Percentiles rank a stretch among this genome's conserved stretches.
phyloP scores from a whole-genome alignment of 2,888 invertebrate genomes.

The Apeira syringaria region DNA sequence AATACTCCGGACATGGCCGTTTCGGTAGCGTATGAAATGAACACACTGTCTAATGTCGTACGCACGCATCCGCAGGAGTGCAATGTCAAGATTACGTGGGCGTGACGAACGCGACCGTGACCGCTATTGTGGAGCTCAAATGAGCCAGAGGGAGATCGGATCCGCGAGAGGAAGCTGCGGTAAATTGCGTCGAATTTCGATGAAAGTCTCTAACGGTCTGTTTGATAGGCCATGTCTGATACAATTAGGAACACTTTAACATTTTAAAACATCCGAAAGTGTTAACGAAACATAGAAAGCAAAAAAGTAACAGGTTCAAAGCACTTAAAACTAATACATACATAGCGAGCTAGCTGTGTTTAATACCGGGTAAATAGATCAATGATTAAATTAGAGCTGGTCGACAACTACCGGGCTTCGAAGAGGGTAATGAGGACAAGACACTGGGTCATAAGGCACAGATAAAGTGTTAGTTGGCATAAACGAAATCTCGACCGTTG shows the following conservation, averaged over 20 bases:
- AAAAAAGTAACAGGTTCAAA: too few species aligned
- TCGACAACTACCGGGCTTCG: background rate
- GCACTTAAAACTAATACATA: too few species aligned
- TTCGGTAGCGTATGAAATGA: slow-evolving; percentile 1
- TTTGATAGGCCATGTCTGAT: too few species aligned
- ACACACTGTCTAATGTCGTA: background rate
- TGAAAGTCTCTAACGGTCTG: too few species aligned
- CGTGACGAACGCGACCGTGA: slow-evolving; percentile 22
- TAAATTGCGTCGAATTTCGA: background rate
- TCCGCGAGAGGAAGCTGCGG: background rate
- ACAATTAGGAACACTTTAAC: too few species aligned
- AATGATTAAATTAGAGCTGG: slow-evolving; percentile 1
- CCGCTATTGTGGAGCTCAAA: slow-evolving; percentile 18
- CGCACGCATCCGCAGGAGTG: slow-evolving; percentile 2
- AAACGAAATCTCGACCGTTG: slow-evolving; percentile 38
- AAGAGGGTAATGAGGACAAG: slow-evolving; percentile 24
- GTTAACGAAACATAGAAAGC: too few species aligned
- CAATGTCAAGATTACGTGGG: slow-evolving; percentile 25
- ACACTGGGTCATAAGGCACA: slow-evolving; percentile 23
- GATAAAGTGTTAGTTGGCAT: background rate
- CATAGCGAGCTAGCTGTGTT: too few species aligned
- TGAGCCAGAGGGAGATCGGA: background rate
- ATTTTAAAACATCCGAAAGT: too few species aligned
- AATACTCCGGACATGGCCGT: too few species aligned
- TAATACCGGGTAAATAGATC: slow-evolving; percentile 1